phyloP scores from a whole-genome alignment of 2,113 vertebrate genomes.

The Podarcis muralis region DNA sequence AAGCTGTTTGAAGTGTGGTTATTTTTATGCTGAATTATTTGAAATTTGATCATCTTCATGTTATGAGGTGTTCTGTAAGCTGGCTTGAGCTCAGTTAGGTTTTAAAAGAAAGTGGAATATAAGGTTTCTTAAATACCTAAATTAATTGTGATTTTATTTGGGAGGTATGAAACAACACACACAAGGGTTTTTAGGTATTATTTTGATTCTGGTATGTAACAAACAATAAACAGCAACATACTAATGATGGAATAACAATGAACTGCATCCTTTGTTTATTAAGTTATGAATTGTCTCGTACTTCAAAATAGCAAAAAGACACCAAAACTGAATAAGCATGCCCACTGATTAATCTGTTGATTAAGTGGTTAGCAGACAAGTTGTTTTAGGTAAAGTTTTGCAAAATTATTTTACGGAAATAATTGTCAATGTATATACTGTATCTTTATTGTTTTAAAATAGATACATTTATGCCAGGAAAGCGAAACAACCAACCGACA shows the following conservation, averaged over 20 bases:
- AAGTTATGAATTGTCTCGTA: neutral
- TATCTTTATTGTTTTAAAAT: too few species aligned
- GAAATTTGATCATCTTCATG: too few species aligned
- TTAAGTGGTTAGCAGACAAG: neutral
- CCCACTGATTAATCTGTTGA: neutral
- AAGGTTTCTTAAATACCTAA: too few species aligned
- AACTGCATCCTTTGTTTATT: neutral
- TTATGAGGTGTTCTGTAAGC: too few species aligned
- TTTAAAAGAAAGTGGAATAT: too few species aligned
- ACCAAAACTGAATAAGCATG: neutral
- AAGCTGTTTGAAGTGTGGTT: too few species aligned
- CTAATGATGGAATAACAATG: neutral
- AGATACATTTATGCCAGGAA: too few species aligned
- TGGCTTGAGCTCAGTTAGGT: too few species aligned
- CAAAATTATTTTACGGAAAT: neutral
- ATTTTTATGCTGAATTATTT: too few species aligned
- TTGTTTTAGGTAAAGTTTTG: neutral
- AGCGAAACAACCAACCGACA: too few species aligned
- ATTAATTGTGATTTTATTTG: too few species aligned
- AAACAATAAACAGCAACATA: neutral
- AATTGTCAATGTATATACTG: neutral
- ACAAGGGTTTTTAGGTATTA: neutral
- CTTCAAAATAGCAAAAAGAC: neutral
- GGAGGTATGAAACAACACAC: neutral
- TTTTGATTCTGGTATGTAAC: neutral